These are phyloP conservation scores for Spea multiplicata DNA, from an alignment of 2,113 vertebrate genomes.

Conservation along the genomic window DNA sequence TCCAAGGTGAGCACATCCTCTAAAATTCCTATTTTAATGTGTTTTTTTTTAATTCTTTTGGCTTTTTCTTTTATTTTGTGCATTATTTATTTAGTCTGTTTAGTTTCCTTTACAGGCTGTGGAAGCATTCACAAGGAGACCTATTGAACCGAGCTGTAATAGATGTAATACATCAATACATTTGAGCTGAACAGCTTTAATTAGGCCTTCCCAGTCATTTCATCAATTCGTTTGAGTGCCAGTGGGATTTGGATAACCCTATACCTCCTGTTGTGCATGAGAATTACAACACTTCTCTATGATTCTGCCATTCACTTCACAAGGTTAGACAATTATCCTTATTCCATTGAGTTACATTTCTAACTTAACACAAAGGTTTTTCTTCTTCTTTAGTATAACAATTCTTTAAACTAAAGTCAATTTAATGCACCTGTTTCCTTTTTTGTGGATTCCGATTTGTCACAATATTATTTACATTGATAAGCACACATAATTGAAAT, in stretches of 20 bases:
- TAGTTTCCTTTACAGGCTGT: constrained; percentile 83
- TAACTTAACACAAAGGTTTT: constrained; percentile 59
- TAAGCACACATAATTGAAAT: too few relatives aligned
- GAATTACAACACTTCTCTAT: constrained; percentile 71
- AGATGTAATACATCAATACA: constrained; percentile 99
- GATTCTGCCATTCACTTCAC: constrained; percentile 65
- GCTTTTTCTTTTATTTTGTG: constrained; percentile 57
- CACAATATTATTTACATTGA: too few relatives aligned
- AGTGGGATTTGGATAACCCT: constrained; percentile 78
- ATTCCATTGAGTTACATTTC: constrained; percentile 66
- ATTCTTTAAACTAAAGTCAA: too few relatives aligned
- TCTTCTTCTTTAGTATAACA: not conserved
- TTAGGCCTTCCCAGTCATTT: constrained; percentile 96
- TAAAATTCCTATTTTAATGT: not conserved
- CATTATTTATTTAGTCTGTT: constrained; percentile 89
- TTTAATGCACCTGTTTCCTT: too few relatives aligned
- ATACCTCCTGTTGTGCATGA: constrained; percentile 77
- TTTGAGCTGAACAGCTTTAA: constrained; percentile 99
- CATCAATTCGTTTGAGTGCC: constrained; percentile 83
- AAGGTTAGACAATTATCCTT: constrained; percentile 71
- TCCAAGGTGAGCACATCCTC: not conserved
- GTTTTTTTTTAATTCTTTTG: constrained; percentile 48
- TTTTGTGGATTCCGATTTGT: too few relatives aligned
- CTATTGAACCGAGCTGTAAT: constrained; percentile 93
- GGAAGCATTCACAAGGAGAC: constrained; percentile 79